Base-by-base conservation (phyloP, 2,888 invertebrate species). In the Nymphalis urticae region DNA sequence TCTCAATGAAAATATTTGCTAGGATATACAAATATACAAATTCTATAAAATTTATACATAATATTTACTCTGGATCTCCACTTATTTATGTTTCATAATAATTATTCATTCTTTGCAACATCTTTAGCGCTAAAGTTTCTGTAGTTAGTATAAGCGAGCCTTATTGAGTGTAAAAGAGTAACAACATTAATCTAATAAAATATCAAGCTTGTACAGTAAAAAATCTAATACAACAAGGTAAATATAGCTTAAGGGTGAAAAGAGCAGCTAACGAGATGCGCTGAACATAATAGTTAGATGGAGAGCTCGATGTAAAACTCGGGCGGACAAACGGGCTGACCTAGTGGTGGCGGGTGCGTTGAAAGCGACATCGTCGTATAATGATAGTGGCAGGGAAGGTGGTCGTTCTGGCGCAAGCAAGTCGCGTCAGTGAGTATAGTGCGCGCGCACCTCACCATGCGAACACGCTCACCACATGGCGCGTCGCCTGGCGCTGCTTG, bases 401-500 rank as follows among this genome's bases (percentile, higher is more conserved):
- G 86, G 85, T 86, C 84, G 83, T 85, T 82, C 77, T 76, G 78
- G 77, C 77, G 75, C 77, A 76, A 78, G 71, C 74, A 59, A 65
- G 78, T 75, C 75, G 78, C 76, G 72, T 74, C 76, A 77, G 75
- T 78, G 80, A 75, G 82, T 88, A 91, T 82, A 91, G 91, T 89
- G 91, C 92, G 82, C 89, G 86, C 87, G 92, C 92, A 88, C 87
- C 89, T 87, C 92, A 92, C 86, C 92, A 93, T 90, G 93, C 89
- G 84, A 89, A 91, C 89, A 90, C 92, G 87, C 82, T 81, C 85
- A 83, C 80, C 88, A 81, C 87, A 92, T 92, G 92, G 90, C 90
- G 92, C 92, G 90, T 89, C 90, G 89, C 87, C 85, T 90, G 91
- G 87, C 90, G 92, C 92, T 90, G 89, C 89, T 88, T 75, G 88